Conservation (phyloP, 2,888 invertebrate species). For the Blastobasis adustella region DNA sequence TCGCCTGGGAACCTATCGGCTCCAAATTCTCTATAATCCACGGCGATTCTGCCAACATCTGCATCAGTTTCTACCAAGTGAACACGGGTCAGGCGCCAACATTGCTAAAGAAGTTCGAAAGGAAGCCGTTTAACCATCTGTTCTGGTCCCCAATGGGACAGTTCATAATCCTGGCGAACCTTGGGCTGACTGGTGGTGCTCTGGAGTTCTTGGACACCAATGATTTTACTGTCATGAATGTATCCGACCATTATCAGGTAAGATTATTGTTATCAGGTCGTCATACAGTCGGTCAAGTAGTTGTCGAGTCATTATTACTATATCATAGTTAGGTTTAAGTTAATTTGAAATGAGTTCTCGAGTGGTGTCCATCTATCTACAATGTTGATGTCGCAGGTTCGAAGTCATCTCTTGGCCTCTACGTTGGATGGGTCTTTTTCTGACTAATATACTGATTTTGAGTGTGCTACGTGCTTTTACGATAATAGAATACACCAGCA, state of each 20-base stretch:
- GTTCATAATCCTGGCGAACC: slow-evolving; percentile 94
- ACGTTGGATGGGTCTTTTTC: too few species aligned
- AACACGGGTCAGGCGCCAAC: slow-evolving; percentile 93
- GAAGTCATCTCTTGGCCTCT: too few species aligned
- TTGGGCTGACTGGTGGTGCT: slow-evolving; percentile 88
- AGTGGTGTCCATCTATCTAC: too few species aligned
- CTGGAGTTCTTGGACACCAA: slow-evolving; percentile 96
- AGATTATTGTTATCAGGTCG: slow-evolving; percentile 6
- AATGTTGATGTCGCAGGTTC: too few species aligned
- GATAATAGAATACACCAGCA: too few species aligned
- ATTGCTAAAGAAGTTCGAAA: slow-evolving; percentile 90
- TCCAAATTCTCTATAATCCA: slow-evolving; percentile 97
- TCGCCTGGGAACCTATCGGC: slow-evolving; percentile 98
- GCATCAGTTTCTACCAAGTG: slow-evolving; percentile 92
- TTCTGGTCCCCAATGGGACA: slow-evolving; percentile 98
- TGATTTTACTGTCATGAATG: slow-evolving; percentile 96
- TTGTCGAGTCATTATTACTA: too few species aligned
- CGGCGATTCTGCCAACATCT: slow-evolving; percentile 88
- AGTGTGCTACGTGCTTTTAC: too few species aligned
- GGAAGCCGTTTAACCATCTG: slow-evolving; percentile 90
- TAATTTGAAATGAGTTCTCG: too few species aligned
- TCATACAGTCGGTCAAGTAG: neutral
- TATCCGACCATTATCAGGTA: slow-evolving; percentile 92
- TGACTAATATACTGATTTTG: too few species aligned
- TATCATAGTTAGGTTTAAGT: too few species aligned